Evolutionary conservation across 1,140 invertebrate genomes (phyloP).

Genomic region (Macrostomum lignano): DNA sequence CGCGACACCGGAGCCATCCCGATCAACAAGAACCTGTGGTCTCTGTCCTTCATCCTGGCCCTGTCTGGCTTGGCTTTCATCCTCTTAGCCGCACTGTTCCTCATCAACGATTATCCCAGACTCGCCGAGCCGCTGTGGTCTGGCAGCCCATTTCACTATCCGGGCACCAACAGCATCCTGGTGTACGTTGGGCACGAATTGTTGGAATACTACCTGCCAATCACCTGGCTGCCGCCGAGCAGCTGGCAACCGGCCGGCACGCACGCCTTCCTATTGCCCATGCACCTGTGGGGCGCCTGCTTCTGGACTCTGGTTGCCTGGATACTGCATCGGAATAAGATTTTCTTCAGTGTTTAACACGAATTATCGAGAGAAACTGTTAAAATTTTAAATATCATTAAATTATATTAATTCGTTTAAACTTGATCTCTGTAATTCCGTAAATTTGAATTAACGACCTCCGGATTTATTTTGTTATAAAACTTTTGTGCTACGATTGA

Average conservation of each 20-base stretch:
- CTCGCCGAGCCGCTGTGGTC: neutral
- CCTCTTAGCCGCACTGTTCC: neutral
- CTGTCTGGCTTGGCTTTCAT: slow-evolving; percentile 4
- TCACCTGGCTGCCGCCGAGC: slow-evolving; percentile 35
- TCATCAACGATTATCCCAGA: slow-evolving; percentile 7
- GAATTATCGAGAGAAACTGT: too few species aligned
- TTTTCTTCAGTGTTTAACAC: slow-evolving; percentile 35
- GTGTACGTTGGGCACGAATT: slow-evolving; percentile 55
- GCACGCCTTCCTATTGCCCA: slow-evolving; percentile 40
- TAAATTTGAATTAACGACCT: too few species aligned
- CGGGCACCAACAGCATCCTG: slow-evolving; percentile 59
- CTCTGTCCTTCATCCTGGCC: slow-evolving; percentile 9
- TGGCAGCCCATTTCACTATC: slow-evolving; percentile 6
- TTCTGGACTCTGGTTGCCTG: slow-evolving; percentile 49
- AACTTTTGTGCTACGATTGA: too few species aligned
- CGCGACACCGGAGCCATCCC: slow-evolving; percentile 49
- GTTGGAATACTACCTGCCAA: slow-evolving; percentile 44
- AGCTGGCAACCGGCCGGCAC: slow-evolving; percentile 37
- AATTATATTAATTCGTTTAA: too few species aligned
- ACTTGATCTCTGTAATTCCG: too few species aligned
- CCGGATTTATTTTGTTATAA: too few species aligned
- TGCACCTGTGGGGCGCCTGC: slow-evolving; percentile 46
- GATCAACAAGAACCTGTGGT: slow-evolving; percentile 62
- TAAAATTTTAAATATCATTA: too few species aligned
- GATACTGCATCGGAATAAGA: slow-evolving; percentile 37